These are phyloP conservation scores for Drosophila neonasuta DNA, from an alignment of 2,888 invertebrate genomes.

Conservation along the genomic window DNA sequence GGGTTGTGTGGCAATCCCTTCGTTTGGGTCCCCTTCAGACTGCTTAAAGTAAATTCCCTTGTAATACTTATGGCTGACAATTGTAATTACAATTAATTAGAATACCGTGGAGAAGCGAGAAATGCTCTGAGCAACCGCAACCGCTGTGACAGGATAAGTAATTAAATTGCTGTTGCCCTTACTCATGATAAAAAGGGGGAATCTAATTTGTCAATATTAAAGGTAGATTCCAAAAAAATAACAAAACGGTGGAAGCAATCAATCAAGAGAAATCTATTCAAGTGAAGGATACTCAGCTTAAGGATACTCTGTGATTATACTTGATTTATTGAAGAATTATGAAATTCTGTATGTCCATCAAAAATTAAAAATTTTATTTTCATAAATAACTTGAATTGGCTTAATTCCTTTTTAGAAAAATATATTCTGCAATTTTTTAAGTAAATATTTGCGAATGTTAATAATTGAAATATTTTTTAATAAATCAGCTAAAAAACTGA, in stretches of 20 bases:
- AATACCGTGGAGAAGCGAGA: neutral
- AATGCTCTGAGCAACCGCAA: neutral
- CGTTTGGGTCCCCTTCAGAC: neutral
- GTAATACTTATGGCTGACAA: slow-evolving; percentile 4
- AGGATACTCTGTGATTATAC: neutral
- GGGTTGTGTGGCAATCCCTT: slow-evolving; percentile 1
- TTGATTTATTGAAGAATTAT: too few species aligned
- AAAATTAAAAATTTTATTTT: too few species aligned
- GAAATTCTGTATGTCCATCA: too few species aligned
- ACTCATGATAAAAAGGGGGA: neutral
- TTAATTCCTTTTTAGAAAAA: too few species aligned
- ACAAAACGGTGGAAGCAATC: neutral
- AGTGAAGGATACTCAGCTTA: neutral
- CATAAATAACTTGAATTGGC: too few species aligned
- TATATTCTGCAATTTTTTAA: too few species aligned
- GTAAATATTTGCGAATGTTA: too few species aligned
- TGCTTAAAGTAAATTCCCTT: neutral
- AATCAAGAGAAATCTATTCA: neutral
- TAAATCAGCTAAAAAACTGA: too few species aligned
- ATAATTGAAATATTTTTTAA: too few species aligned
- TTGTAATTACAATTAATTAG: slow-evolving; percentile 12
- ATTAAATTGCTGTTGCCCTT: slow-evolving; percentile 8
- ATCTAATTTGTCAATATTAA: slow-evolving; percentile 11
- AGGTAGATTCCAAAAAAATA: neutral
- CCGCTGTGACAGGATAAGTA: neutral